Percentiles rank a stretch among this genome's conserved stretches.
Evolutionary conservation across 1,140 invertebrate species (phyloP).

Genomic region (Hesperophylax magnus): DNA sequence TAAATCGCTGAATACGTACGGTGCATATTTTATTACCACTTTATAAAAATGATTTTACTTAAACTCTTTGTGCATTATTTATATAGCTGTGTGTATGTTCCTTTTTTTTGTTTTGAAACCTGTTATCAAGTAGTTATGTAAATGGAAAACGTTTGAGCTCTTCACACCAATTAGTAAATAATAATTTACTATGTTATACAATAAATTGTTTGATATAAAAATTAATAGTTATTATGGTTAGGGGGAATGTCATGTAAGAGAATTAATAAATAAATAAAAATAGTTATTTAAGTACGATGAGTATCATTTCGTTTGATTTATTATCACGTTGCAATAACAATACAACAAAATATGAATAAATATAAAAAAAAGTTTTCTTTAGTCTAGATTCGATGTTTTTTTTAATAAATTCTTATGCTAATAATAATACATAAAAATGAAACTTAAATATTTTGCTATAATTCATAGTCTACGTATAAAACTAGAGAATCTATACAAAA

Average conservation of each 20-base stretch:
- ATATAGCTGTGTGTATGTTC: too few relatives aligned
- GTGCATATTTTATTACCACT: too few relatives aligned
- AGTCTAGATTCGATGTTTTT: slow-evolving; percentile 47
- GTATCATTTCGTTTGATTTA: slow-evolving; percentile 57
- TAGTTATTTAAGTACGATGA: slow-evolving; percentile 51
- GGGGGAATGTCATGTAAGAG: slow-evolving; percentile 8
- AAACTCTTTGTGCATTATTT: too few relatives aligned
- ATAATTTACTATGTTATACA: too few relatives aligned
- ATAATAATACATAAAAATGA: slow-evolving; percentile 33
- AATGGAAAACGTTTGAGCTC: too few relatives aligned
- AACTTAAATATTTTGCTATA: slow-evolving; percentile 42
- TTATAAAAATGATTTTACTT: too few relatives aligned
- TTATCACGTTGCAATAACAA: slow-evolving; percentile 57
- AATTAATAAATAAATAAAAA: slow-evolving; percentile 52
- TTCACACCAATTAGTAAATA: too few relatives aligned
- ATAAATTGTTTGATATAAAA: too few relatives aligned
- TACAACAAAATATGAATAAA: slow-evolving; percentile 57
- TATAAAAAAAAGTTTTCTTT: slow-evolving; percentile 49
- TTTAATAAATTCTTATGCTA: slow-evolving; percentile 16
- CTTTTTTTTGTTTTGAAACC: too few relatives aligned
- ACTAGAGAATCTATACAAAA: slow-evolving; percentile 41
- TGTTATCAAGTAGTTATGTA: too few relatives aligned
- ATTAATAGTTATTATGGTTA: background rate
- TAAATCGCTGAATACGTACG: too few relatives aligned
- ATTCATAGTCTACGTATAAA: slow-evolving; percentile 16